Percentiles rank a stretch among this genome's conserved stretches.
Evolutionary conservation across 1,140 invertebrate species (phyloP).

Genomic region (Cyphomyrmex costatus): DNA sequence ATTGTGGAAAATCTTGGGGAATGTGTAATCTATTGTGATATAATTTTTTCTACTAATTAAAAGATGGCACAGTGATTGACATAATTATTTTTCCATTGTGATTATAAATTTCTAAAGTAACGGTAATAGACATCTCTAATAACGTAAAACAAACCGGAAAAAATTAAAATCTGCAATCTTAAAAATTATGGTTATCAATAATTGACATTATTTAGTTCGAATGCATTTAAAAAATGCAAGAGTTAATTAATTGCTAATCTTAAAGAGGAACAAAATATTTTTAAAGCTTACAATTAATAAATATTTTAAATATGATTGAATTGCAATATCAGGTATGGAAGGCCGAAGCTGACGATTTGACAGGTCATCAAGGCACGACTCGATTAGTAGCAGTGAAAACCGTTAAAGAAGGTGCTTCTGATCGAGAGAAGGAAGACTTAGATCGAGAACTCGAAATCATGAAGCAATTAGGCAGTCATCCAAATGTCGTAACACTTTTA

Average conservation of each 20-base stretch:
- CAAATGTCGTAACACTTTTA: conserved; percentile 94
- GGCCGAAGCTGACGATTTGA: conserved; percentile 93
- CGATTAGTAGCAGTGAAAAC: conserved; percentile 94
- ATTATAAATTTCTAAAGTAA: neutral
- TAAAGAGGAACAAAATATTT: neutral
- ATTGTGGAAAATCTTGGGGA: conserved; percentile 21
- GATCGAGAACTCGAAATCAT: conserved; percentile 93
- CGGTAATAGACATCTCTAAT: neutral
- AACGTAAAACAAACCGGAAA: neutral
- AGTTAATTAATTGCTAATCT: conserved; percentile 10
- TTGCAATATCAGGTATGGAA: conserved; percentile 90
- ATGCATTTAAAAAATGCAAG: neutral
- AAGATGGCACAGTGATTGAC: neutral
- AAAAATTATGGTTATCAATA: conserved; percentile 14
- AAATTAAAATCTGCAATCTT: neutral
- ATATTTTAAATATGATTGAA: neutral
- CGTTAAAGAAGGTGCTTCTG: conserved; percentile 91
- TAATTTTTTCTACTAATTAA: neutral
- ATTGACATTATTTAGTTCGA: neutral
- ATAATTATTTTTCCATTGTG: neutral
- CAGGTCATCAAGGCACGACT: conserved; percentile 92
- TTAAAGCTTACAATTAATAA: neutral
- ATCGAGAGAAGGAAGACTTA: conserved; percentile 93
- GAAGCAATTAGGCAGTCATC: conserved; percentile 94
- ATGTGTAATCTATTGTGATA: neutral